A percentile compares a stretch with the other conserved stretches of the same genome.
These are phyloP conservation scores for Latrodectus hesperus DNA, from an alignment of 2,888 invertebrate species.

Conservation along the genomic window DNA sequence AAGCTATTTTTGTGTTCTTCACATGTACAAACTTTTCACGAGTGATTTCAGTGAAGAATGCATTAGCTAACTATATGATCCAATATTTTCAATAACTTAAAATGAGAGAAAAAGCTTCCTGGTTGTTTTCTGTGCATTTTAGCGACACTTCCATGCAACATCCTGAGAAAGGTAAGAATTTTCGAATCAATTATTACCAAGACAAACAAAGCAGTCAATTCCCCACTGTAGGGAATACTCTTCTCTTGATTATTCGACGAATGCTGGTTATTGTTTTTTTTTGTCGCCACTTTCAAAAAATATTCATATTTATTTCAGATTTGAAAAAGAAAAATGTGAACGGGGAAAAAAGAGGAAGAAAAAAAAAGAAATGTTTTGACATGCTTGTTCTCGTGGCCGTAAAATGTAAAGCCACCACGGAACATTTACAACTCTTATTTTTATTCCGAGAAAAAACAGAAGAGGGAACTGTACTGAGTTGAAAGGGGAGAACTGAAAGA, in stretches of 20 bases:
- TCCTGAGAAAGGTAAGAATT: background rate
- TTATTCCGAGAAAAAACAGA: constrained; percentile 42
- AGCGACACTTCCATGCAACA: no score
- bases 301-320: constrained; percentile 3
- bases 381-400: constrained; percentile 46
- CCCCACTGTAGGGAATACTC: background rate
- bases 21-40: no score
- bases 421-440: constrained; percentile 63
- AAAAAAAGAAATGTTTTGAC: constrained; percentile 56
- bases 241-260: background rate
- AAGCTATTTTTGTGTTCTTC: no score
- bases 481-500: constrained; percentile 7
- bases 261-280: background rate
- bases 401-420: constrained; percentile 56
- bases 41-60: no score
- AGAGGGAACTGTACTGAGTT: constrained; percentile 11
- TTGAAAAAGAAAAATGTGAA: background rate
- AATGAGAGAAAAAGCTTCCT: no score
- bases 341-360: background rate
- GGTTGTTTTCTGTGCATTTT: no score
- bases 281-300: background rate
- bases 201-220: background rate
- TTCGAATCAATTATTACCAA: background rate
- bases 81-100: no score
- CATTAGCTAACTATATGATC: no score